phyloP scores from a whole-genome alignment of 2,113 vertebrate genomes.

The Heterocephalus glaber region DNA sequence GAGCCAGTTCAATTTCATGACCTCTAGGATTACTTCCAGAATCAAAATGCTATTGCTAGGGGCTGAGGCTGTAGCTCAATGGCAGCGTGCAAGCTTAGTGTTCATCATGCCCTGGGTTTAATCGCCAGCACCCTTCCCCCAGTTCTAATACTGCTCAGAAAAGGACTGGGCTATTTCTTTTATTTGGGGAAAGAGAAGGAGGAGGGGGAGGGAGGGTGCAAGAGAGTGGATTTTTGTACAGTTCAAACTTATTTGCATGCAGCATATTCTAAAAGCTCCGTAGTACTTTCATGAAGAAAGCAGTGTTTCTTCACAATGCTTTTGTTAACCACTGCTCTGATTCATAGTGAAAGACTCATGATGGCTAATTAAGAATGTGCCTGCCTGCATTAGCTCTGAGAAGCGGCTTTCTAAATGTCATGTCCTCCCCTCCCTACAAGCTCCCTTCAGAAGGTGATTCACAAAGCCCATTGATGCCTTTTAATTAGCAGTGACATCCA shows the following conservation, averaged over 20 bases:
- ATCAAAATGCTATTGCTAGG: neutral
- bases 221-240: slow-evolving; percentile 25
- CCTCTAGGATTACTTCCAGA: neutral
- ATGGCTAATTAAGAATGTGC: neutral
- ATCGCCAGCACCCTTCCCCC: neutral
- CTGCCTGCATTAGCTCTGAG: neutral
- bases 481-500: neutral
- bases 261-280: neutral
- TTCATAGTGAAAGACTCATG: neutral
- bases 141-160: neutral
- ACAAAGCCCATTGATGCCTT: neutral
- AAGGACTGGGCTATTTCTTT: neutral
- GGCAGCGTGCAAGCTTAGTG: neutral
- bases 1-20: neutral
- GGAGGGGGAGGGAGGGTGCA: neutral
- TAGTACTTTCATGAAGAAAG: neutral
- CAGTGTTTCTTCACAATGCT: neutral
- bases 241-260: neutral
- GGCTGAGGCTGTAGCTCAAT: neutral
- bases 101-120: neutral
- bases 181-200: neutral
- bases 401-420: neutral
- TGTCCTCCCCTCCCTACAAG: neutral
- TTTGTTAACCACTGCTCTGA: neutral
- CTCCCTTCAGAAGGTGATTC: slow-evolving; percentile 5